Conservation (phyloP, 2,888 invertebrate genomes). For the Theodoxus fluviatilis region DNA sequence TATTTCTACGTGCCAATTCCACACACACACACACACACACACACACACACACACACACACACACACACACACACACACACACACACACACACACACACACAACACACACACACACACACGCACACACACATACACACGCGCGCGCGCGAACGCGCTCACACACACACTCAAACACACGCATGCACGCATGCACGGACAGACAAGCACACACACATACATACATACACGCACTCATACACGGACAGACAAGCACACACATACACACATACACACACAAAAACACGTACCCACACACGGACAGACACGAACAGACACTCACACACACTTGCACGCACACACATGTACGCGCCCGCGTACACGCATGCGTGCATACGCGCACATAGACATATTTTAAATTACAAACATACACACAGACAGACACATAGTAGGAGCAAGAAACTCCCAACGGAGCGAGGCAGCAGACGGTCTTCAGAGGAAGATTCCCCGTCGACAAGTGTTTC, state of each 20-base stretch:
- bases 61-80: slow-evolving; percentile 16
- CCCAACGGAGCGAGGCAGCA: not conserved
- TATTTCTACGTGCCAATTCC: no score
- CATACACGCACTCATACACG: slow-evolving; percentile 1
- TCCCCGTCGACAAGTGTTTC: not conserved
- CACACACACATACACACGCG: not conserved
- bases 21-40: no score
- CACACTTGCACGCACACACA: not conserved
- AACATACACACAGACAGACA: not conserved
- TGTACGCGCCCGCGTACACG: not conserved
- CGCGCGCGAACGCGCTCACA: not conserved
- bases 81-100: not conserved
- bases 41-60: slow-evolving; percentile 14
- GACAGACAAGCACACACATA: slow-evolving; percentile 16
- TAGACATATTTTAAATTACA: not conserved
- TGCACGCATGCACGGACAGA: slow-evolving; percentile 4
- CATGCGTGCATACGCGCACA: not conserved
- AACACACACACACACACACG: not conserved
- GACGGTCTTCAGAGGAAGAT: not conserved
- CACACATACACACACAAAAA: slow-evolving; percentile 7
- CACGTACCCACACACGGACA: slow-evolving; percentile 17
- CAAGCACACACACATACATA: slow-evolving; percentile 8
- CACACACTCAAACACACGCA: slow-evolving; percentile 6
- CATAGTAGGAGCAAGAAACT: not conserved
- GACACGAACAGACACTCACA: not conserved